Evolutionary conservation across 2,797 vertebrate genomes (phyloP), one percentile per base, ranked within the genome.

Genomic region (Coregonus sp.): DNA sequence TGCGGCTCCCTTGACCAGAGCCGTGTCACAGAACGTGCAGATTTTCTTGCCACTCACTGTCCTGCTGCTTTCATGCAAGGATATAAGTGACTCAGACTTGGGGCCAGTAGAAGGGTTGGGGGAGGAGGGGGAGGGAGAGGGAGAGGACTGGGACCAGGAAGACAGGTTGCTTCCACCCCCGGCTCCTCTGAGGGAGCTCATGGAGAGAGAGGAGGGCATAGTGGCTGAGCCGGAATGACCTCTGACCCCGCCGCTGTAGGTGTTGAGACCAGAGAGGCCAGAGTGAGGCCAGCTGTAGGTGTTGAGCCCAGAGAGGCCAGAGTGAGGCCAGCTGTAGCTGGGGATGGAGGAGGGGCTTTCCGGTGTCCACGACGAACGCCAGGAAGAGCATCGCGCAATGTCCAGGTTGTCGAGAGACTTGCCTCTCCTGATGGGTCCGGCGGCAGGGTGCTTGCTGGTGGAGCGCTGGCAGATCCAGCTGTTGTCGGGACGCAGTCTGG

Each of bases 11-110:
- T 97, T 99, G 91, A 98, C 98, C 95, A 99, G 95, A 88, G 96
- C 89, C 87, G 79, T 93, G 92, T 94, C 95, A 94, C 98, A 99
- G 95, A 94, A 96, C 75, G 97, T 97, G 94, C 98, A 99, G 89
- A 96, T 93, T 93, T 97, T 98, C 96, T 96, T 99, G 90, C 98
- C 98, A 96, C 98, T 99, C 93, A 99, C 96, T 94, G 98, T 98
- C 97, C 96, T 99, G 93, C 78, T 97, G 56, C 84, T 92, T 70
- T 89, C 90, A 80, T 86, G 83, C 66, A 54, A 40, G 18, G 20
- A 76, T 59, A 50, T 5, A 1, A 80, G 82, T 15, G 72, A 35
- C 18, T 93, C 90, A 29, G 80, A 51, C 54, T 70, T 47, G 31
- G 85, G 84, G 61, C 91, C 89, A 73, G 90, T 86, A 59, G 90